Base-by-base conservation (phyloP, 2,113 vertebrate species). In the Hiodon alosoides region DNA sequence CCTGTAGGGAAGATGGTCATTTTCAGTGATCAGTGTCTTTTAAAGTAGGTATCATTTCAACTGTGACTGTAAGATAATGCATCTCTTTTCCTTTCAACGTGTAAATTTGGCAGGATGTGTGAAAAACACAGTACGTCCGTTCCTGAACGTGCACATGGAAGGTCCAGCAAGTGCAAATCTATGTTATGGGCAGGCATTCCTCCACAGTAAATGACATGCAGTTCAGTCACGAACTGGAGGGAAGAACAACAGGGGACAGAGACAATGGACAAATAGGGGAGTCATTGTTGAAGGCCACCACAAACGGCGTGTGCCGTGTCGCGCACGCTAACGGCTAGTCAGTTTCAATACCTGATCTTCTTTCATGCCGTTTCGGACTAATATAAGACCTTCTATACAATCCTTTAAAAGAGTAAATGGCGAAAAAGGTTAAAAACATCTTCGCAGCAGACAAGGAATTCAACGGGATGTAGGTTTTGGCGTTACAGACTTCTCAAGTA, bases 331-430 rank as follows among this genome's bases (percentile, higher is more conserved):
- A 77, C 54, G 69, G 57, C 69, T 60, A 69, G 66, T 73, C 61
- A 67, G 57, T 65, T 77, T 47, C 64, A 76, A 89, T 91, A 92
- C 90, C 91, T 92, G 90, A 91, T 89, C 87, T 87, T 87, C 90
- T 87, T 88, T 90, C 90, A 84, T 88, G 90, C 84, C 88, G 89
- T 91, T 91, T 91, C 82, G 91, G 87, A 89, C 90, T 89, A 81
- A 90, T 90, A 86, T 84, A 91, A 89, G 90, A 89, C 86, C 86
- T 87, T 88, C 89, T 91, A 87, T 88, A 87, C 83, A 89, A 85
- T 70, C 90, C 89, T 92, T 92, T 76, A 89, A 90, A 78, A 91
- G 87, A 92, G 83, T 89, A 89, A 83, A 90, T 84, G 79, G 78
- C 79, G 82, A 86, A 73, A 91, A 76, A 88, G 76, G 86, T 91